Percentiles rank a stretch among this genome's conserved stretches.
Evolutionary conservation across 2,888 invertebrate genomes (phyloP).

Genomic region (Sinotaia quadrata): DNA sequence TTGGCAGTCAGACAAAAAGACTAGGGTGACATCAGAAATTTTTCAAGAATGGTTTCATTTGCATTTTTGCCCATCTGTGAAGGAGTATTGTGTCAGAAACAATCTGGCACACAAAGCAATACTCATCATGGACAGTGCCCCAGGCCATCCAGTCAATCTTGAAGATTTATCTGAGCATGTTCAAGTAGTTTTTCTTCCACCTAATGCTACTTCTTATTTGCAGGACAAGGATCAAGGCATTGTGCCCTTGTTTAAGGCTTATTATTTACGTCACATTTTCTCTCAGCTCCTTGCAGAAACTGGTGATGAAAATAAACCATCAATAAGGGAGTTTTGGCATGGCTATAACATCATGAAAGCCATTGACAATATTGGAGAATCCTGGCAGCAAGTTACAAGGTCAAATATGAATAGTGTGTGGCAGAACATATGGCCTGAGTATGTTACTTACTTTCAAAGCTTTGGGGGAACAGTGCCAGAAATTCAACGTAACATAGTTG

Average conservation of each 20-base stretch:
- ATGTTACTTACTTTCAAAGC: background rate
- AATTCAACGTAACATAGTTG: background rate
- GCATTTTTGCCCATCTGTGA: slow-evolving; percentile 19
- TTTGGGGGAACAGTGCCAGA: background rate
- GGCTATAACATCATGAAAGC: slow-evolving; percentile 8
- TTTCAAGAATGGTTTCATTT: slow-evolving; percentile 23
- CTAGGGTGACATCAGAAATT: slow-evolving; percentile 20
- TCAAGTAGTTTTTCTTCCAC: slow-evolving; percentile 25
- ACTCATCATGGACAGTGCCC: slow-evolving; percentile 24
- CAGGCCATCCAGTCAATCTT: slow-evolving; percentile 23
- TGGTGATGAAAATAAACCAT: background rate
- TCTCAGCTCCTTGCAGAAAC: background rate
- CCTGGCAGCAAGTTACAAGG: slow-evolving; percentile 5
- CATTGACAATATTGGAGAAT: slow-evolving; percentile 12
- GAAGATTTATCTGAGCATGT: slow-evolving; percentile 14
- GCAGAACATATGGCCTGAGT: slow-evolving; percentile 21
- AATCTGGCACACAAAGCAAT: slow-evolving; percentile 24
- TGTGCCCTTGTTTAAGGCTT: slow-evolving; percentile 22
- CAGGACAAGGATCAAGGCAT: slow-evolving; percentile 31
- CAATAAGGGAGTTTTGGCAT: background rate
- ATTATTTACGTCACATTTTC: slow-evolving; percentile 1
- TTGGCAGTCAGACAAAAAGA: slow-evolving; percentile 23
- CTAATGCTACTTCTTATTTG: slow-evolving; percentile 8
- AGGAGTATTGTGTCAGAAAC: slow-evolving; percentile 13
- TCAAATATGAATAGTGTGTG: slow-evolving; percentile 1